phyloP scores from a whole-genome alignment of 2,797 vertebrate genomes.

The Acanthopagrus latus region DNA sequence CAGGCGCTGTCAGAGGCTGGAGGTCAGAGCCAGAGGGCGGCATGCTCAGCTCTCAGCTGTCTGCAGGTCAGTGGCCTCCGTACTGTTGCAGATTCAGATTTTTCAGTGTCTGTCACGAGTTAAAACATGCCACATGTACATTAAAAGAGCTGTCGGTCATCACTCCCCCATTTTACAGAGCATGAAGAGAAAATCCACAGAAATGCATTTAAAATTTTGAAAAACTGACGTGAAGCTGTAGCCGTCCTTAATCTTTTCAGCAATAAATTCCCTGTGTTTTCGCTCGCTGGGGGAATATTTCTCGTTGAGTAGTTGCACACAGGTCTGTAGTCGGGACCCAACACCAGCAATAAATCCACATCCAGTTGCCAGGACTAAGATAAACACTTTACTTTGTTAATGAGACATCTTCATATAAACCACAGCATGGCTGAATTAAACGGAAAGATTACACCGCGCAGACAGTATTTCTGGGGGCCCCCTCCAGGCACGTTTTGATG shows the following conservation, averaged over 20 bases:
- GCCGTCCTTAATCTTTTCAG: background rate
- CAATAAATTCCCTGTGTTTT: background rate
- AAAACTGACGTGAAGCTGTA: background rate
- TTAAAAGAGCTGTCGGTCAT: background rate
- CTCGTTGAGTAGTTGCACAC: background rate
- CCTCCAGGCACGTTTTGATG: too few relatives aligned
- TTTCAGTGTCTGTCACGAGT: background rate
- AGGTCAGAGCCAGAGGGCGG: conserved; percentile 90
- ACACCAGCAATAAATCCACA: background rate
- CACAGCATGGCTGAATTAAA: too few relatives aligned
- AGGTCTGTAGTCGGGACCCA: background rate
- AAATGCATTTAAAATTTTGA: background rate
- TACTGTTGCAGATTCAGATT: background rate
- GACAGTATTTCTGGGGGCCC: too few relatives aligned
- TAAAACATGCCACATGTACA: background rate
- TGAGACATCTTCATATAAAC: background rate
- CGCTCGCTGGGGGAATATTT: background rate
- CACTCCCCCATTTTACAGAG: background rate
- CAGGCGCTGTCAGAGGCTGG: conserved; percentile 92
- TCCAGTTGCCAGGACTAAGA: background rate
- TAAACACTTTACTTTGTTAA: background rate
- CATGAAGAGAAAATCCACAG: background rate
- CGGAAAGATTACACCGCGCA: too few relatives aligned
- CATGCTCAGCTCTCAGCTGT: conserved; percentile 92
- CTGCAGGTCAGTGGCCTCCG: conserved; percentile 89